Base-by-base conservation (phyloP, 2,797 vertebrate genomes). In the Lagodon rhomboides region DNA sequence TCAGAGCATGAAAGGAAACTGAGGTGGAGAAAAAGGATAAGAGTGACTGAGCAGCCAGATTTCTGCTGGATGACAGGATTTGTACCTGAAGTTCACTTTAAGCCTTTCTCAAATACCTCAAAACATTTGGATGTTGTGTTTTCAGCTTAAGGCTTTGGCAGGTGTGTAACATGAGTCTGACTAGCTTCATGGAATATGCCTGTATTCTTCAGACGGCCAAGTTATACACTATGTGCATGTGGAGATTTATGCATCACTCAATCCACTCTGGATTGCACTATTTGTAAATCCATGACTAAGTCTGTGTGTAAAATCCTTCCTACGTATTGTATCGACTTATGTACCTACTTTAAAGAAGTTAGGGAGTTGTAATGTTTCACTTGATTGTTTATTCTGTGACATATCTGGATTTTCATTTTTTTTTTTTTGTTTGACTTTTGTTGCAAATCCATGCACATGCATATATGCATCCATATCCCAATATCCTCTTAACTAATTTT, bases 151-250 rank as follows among this genome's bases (percentile, higher is more conserved):
- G 85, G 90, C 89, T 87, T 95, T 95, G 94, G 94, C 95, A 96
- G 96, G 95, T 96, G 94, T 96, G 96, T 95, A 97, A 97, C 18
- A 53, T 1, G 94, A 97, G 91, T 95, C 95, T 89, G 91, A 93
- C 95, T 95, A 95, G 92, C 91, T 94, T 94, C 91, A 93, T 91
- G 91, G 93, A 94, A 93, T 95, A 95, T 95, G 95, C 95, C 95
- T 95, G 94, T 94, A 94, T 95, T 95, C 86, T 91, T 90, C 90
- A 93, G 85, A 89, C 70, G 3, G 22, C 34, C 34, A 62, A 16
- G 22, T 44, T 63, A 30, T 13, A 63, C 17, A 4, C 0, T 54
- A 38, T 25, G 17, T 25, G 17, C 30, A n/a, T n/a, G 6, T 65
- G 12, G 27, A 65, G 13, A 38, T 54, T 17, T 41, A 53, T 1